Conservation (phyloP, 2,888 invertebrate genomes). For the Lepidocyrtinus sp. region DNA sequence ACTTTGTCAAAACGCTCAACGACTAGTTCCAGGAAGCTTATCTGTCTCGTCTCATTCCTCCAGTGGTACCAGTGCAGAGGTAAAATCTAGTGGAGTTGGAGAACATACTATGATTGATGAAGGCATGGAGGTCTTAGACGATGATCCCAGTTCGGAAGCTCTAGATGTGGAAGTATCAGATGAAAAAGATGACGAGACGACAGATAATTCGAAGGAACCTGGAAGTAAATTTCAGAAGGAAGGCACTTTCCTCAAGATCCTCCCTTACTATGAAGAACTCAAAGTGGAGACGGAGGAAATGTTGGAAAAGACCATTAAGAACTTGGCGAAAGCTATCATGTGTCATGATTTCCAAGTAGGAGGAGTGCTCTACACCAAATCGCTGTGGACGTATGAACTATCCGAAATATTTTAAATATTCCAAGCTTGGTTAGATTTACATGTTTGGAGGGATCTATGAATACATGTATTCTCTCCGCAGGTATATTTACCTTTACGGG, state of each 20-base stretch:
- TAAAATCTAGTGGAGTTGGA: not conserved
- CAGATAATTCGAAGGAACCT: slow-evolving; percentile 5
- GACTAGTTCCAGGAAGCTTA: not conserved
- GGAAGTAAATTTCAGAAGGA: slow-evolving; percentile 63
- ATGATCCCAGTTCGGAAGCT: slow-evolving; percentile 62
- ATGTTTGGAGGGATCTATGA: no score
- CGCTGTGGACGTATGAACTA: slow-evolving; percentile 65
- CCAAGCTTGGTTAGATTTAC: not conserved
- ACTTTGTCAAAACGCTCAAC: not conserved
- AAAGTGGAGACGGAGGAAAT: slow-evolving; percentile 63
- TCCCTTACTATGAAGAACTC: slow-evolving; percentile 65
- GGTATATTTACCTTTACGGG: slow-evolving; percentile 88
- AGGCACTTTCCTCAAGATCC: slow-evolving; percentile 61
- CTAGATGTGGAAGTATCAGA: slow-evolving; percentile 27
- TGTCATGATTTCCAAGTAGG: slow-evolving; percentile 67
- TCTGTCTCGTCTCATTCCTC: not conserved
- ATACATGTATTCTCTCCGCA: slow-evolving; percentile 73
- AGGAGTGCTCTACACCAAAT: slow-evolving; percentile 63
- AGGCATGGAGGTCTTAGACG: slow-evolving; percentile 62
- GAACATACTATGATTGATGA: slow-evolving; percentile 60
- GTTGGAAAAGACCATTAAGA: slow-evolving; percentile 62
- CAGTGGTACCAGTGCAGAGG: not conserved
- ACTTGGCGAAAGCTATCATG: slow-evolving; percentile 63
- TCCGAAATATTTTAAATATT: not conserved
- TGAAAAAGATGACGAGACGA: slow-evolving; percentile 29